Conservation (phyloP, 2,113 vertebrate genomes). For the Edolisoma coerulescens region DNA sequence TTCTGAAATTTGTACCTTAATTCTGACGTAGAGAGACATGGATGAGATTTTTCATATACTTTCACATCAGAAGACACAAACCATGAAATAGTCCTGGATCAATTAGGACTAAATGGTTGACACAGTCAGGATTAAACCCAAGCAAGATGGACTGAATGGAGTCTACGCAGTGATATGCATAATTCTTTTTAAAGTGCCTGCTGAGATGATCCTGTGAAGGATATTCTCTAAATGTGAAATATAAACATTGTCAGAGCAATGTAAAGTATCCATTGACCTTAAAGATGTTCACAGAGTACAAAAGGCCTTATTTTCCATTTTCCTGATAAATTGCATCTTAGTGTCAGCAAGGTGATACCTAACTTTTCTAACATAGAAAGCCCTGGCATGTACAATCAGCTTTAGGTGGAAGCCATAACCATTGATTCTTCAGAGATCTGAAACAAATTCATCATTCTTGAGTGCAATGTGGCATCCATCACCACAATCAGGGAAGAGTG, state of each 20-base stretch:
- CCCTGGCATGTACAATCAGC: not conserved
- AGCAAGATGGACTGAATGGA: not conserved
- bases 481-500: not conserved
- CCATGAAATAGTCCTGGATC: not conserved
- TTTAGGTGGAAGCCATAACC: not conserved
- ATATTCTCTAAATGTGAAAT: not conserved
- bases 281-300: not conserved
- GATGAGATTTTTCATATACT: not conserved
- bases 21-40: not conserved
- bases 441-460: not conserved
- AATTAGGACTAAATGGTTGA: not conserved
- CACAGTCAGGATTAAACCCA: not conserved
- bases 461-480: not conserved
- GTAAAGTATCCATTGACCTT: not conserved
- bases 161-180: not conserved
- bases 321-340: not conserved
- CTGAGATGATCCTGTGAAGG: not conserved
- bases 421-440: not conserved
- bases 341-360: not conserved
- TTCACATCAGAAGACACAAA: not conserved
- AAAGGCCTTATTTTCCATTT: not conserved
- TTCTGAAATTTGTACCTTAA: not conserved
- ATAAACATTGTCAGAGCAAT: not conserved
- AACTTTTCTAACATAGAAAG: not conserved
- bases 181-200: not conserved